Evolutionary conservation across 2,888 invertebrate genomes (phyloP), one percentile per base, ranked within the genome.

Genomic region (Ctenicera cuprea): DNA sequence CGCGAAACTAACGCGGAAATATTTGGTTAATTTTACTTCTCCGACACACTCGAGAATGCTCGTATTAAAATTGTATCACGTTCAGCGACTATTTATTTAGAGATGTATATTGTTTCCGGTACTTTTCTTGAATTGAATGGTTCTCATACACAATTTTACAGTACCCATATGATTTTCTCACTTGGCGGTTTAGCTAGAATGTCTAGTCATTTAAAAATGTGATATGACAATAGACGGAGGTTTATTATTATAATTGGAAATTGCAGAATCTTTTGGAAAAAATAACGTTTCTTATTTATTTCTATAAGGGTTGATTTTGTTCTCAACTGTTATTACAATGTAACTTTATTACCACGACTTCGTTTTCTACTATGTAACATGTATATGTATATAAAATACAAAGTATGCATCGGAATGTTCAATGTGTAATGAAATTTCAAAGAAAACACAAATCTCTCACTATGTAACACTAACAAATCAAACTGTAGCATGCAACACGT

Each of bases 51-150:
- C 54, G 14, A 54, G 54, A 54, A 54, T 54, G 14, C 30, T 26
- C 9, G 30, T 30, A 54, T 54, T 54, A 54, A 30, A 54, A 54
- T 54, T 54, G 30, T 54, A 54, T 30, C 54, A 54, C 54, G 54
- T 54, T 30, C 48, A 16, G 18, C 16, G 16, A 18, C 16, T 48
- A 18, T 20, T 48, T 48, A 48, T 48, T 33, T 18, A 7, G 18
- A 48, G 16, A 11, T 16, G 20, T 48, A 48, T 48, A 18, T 48
- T 48, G 9, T 18, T 7, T 18, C 16, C 20, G 16, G 48, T 48
- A 18, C 7, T 48, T 33, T 33, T 18, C 16, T 18, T 48, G 48
- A 14, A 14, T 41, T n/a, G n/a, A 41, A 41, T 33, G 1, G 5
- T 33, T 4, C 33, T 33, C 33, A 8, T 33, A 33, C 2, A 9